Conservation (phyloP, 64 coral and sea anemone species). For the Porites lutea region DNA sequence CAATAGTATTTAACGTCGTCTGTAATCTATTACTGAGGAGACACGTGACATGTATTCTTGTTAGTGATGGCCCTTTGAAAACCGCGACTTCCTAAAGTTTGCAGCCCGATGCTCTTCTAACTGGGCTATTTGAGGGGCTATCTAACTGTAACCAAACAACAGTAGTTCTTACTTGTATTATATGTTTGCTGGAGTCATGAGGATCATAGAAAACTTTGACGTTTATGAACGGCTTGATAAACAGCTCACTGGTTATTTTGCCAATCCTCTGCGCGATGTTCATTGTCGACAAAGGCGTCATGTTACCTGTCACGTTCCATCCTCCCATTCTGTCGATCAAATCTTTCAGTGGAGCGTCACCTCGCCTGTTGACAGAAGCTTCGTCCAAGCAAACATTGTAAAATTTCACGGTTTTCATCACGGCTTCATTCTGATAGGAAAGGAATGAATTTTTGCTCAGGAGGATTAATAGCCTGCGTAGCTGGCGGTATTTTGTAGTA, state of each 20-base stretch:
- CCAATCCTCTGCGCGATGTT: conserved; percentile 26
- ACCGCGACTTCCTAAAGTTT: too few relatives aligned
- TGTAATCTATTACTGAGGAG: too few relatives aligned
- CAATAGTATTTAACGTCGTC: too few relatives aligned
- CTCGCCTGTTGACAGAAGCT: conserved; percentile 26
- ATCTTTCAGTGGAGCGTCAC: conserved; percentile 54
- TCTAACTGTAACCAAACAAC: too few relatives aligned
- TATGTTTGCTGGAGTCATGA: conserved; percentile 60
- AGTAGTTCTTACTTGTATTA: conserved; percentile 51
- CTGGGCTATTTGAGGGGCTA: too few relatives aligned
- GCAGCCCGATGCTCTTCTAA: too few relatives aligned
- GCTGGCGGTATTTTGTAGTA: too few relatives aligned
- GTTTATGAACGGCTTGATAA: conserved; percentile 58
- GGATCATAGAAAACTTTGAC: conserved; percentile 54
- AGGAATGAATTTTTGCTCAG: not conserved
- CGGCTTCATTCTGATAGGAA: conserved; percentile 72
- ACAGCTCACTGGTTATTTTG: conserved; percentile 72
- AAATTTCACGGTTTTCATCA: conserved; percentile 75
- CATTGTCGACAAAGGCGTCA: not conserved
- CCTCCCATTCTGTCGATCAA: conserved; percentile 79
- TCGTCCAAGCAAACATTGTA: conserved; percentile 71
- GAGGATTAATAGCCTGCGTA: too few relatives aligned
- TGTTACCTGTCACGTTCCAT: conserved; percentile 75
- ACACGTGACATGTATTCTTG: too few relatives aligned
- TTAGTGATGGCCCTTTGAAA: too few relatives aligned